Percentiles rank a stretch among this genome's conserved stretches.
phyloP scores from a whole-genome alignment of 2,888 invertebrate species.

The Ormyrus thymus region DNA sequence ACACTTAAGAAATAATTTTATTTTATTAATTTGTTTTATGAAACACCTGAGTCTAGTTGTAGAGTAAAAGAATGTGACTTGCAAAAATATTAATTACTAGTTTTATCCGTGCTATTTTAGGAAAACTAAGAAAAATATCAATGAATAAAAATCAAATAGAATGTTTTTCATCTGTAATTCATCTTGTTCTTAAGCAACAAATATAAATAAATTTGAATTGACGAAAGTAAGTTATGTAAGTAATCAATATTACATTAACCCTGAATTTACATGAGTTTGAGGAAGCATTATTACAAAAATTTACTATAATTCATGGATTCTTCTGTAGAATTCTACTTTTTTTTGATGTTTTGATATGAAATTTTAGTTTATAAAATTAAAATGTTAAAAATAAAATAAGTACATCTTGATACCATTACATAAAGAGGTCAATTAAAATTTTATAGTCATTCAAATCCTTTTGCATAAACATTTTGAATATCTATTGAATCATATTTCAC shows the following conservation, averaged over 20 bases:
- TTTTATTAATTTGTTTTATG: background rate
- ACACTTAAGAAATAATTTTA: no score
- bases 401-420: no score
- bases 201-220: slow-evolving; percentile 21
- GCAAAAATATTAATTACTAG: slow-evolving; percentile 45
- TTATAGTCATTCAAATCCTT: no score
- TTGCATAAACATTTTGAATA: no score
- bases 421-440: no score
- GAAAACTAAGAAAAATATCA: no score
- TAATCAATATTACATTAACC: background rate
- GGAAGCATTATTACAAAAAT: slow-evolving; percentile 2
- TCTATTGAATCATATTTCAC: no score
- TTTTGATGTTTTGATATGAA: no score
- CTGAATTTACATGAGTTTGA: background rate
- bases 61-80: slow-evolving; percentile 54
- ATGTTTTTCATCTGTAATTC: background rate
- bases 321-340: background rate
- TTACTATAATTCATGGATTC: slow-evolving; percentile 23
- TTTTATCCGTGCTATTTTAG: slow-evolving; percentile 7
- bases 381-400: no score
- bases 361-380: no score
- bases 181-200: background rate
- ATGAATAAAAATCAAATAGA: slow-evolving; percentile 1
- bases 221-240: slow-evolving; percentile 11
- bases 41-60: background rate